Base-by-base conservation (phyloP, 2,797 vertebrate species). In the Microctenopoma lineatum region DNA sequence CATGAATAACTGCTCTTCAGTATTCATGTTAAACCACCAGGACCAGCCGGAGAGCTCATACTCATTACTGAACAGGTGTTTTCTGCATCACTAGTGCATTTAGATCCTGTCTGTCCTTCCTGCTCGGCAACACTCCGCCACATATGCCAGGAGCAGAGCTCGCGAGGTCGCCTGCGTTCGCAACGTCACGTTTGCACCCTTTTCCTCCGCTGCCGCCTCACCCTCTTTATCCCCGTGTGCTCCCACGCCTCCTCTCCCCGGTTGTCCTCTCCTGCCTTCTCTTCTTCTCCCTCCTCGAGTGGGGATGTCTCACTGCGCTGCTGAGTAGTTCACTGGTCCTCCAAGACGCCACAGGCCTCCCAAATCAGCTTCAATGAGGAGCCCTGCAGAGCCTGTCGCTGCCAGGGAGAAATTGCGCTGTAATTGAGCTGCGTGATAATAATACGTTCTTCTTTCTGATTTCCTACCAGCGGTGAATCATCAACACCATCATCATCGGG, bases 391-490 rank as follows among this genome's bases (percentile, higher is more conserved):
- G 89, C 72, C 71, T 64, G 68, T 57, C 82, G 73, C 84, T 70
- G 86, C 64, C 62, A 53, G 87, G 84, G 76, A 86, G 86, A 87
- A 90, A 90, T 89, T 87, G 85, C 74, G 58, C 81, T 71, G 84
- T 90, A 93, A 92, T 92, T 89, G 91, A 92, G 90, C 88, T 67
- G 79, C 73, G 55, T 83, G 84, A 90, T 91, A 90, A 92, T 92
- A 81, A 90, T 85, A 89, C 44, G 83, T 87, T 89, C 81, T 84
- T 83, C 81, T 66, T 74, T 79, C 77, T 86, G 90, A 90, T 90
- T 92, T 91, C 80, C 73, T 84, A 89, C 81, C 77, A 84, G 84
- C 77, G 59, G 83, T 90, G 85, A 87, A 89, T 91, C 88, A 89
- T 90, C 80, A 89, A 71, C 87, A 74, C 72, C 86, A 89, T 85